Conservation (phyloP, 1,140 invertebrate genomes). For the Hypothenemus hampei region DNA sequence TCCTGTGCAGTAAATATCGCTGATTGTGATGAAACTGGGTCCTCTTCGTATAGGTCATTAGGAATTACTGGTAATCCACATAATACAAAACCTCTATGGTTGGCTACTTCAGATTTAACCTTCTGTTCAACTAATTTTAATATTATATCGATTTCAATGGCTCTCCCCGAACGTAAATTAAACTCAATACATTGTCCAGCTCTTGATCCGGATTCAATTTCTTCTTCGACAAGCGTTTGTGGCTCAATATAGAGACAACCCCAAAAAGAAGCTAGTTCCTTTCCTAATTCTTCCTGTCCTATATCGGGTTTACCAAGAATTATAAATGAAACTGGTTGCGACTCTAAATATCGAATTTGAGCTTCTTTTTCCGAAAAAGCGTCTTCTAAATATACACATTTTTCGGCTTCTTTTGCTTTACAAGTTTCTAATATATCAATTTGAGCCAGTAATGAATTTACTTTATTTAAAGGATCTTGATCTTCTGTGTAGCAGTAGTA, state of each 20-base stretch:
- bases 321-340: constrained; percentile 51
- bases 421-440: constrained; percentile 21
- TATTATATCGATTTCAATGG: constrained; percentile 47
- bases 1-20: constrained; percentile 45
- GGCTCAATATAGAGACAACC: constrained; percentile 56
- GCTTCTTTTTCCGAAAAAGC: constrained; percentile 45
- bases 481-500: constrained; percentile 46
- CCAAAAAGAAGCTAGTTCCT: constrained; percentile 50
- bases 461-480: constrained; percentile 40
- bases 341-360: constrained; percentile 47
- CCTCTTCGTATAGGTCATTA: constrained; percentile 41
- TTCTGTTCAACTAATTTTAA: constrained; percentile 48
- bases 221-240: constrained; percentile 49
- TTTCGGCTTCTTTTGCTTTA: constrained; percentile 1
- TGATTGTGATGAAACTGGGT: constrained; percentile 48
- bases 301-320: constrained; percentile 55
- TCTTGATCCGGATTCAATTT: constrained; percentile 48
- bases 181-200: constrained; percentile 51
- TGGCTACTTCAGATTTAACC: constrained; percentile 47
- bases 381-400: constrained; percentile 13
- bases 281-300: constrained; percentile 48
- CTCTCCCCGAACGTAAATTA: constrained; percentile 50
- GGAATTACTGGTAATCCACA: constrained; percentile 55
- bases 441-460: constrained; percentile 32
- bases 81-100: constrained; percentile 55